phyloP scores from a whole-genome alignment of 2,888 invertebrate species.

The Pseudococcus viburni region DNA sequence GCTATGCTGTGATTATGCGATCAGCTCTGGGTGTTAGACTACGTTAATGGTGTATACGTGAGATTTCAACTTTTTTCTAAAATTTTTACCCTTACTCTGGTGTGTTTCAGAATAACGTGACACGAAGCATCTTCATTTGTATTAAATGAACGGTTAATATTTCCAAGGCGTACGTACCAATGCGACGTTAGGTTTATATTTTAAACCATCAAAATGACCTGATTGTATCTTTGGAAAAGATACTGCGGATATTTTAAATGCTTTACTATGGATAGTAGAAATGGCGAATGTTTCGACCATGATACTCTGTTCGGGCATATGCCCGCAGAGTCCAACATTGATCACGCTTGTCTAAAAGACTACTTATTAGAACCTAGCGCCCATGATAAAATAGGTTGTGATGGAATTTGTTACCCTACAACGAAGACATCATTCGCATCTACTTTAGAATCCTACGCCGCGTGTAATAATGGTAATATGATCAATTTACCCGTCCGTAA shows the following conservation, averaged over 20 bases:
- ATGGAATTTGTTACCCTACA: slow-evolving; percentile 61
- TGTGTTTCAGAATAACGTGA: slow-evolving; percentile 36
- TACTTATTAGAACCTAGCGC: slow-evolving; percentile 69
- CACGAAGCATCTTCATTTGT: slow-evolving; percentile 14
- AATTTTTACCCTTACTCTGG: slow-evolving; percentile 33
- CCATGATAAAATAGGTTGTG: slow-evolving; percentile 63
- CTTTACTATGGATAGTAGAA: slow-evolving; percentile 69
- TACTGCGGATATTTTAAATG: slow-evolving; percentile 51
- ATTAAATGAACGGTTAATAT: not conserved
- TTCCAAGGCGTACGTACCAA: not conserved
- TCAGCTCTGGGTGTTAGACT: not conserved
- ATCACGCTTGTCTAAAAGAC: slow-evolving; percentile 70
- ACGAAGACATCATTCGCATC: slow-evolving; percentile 56
- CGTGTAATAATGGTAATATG: slow-evolving; percentile 61
- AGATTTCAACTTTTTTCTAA: slow-evolving; percentile 37
- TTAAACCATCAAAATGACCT: slow-evolving; percentile 12
- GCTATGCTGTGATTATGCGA: slow-evolving; percentile 49
- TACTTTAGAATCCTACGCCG: slow-evolving; percentile 42
- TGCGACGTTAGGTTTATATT: slow-evolving; percentile 21
- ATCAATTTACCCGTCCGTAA: slow-evolving; percentile 48
- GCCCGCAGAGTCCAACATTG: slow-evolving; percentile 68
- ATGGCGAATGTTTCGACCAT: slow-evolving; percentile 70
- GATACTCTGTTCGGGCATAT: slow-evolving; percentile 69
- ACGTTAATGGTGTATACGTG: slow-evolving; percentile 29
- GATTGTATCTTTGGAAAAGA: slow-evolving; percentile 1